A percentile compares a stretch with the other conserved stretches of the same genome.
phyloP scores from a whole-genome alignment of 2,888 invertebrate genomes.

The Epistrophe grossulariae region DNA sequence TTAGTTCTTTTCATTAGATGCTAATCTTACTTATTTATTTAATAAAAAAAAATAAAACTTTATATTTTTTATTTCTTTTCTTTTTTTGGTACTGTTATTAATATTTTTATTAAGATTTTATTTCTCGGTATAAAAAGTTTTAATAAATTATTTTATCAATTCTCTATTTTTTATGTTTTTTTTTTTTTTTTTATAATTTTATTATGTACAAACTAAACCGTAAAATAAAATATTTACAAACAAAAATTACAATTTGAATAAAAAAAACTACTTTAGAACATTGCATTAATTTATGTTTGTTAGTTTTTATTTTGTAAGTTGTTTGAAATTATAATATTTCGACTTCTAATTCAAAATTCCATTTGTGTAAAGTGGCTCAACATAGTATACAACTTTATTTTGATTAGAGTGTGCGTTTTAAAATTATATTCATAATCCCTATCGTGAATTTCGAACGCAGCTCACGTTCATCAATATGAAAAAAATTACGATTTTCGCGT shows the following conservation, averaged over 20 bases:
- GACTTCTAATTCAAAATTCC: conserved; percentile 12
- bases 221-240: conserved; percentile 52
- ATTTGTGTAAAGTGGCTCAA: neutral
- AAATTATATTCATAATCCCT: neutral
- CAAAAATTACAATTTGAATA: conserved; percentile 10
- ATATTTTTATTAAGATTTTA: neutral
- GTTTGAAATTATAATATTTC: conserved; percentile 5
- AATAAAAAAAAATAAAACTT: conserved; percentile 47
- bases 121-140: conserved; percentile 44
- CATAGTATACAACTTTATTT: neutral
- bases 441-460: neutral
- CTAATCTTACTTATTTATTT: conserved; percentile 45
- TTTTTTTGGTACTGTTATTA: conserved; percentile 65
- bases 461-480: neutral
- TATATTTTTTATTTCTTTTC: conserved; percentile 37
- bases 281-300: conserved; percentile 30
- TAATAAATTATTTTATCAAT: conserved; percentile 44
- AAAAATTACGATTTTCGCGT: neutral
- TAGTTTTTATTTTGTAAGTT: conserved; percentile 15
- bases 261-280: conserved; percentile 30
- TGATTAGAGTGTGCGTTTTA: conserved; percentile 32
- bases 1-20: conserved; percentile 54
- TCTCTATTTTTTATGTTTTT: conserved; percentile 17
- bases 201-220: conserved; percentile 49
- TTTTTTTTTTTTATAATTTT: conserved; percentile 22